These are phyloP conservation scores for Pyrochroa serraticornis DNA, from an alignment of 2,888 invertebrate species.

Conservation along the genomic window DNA sequence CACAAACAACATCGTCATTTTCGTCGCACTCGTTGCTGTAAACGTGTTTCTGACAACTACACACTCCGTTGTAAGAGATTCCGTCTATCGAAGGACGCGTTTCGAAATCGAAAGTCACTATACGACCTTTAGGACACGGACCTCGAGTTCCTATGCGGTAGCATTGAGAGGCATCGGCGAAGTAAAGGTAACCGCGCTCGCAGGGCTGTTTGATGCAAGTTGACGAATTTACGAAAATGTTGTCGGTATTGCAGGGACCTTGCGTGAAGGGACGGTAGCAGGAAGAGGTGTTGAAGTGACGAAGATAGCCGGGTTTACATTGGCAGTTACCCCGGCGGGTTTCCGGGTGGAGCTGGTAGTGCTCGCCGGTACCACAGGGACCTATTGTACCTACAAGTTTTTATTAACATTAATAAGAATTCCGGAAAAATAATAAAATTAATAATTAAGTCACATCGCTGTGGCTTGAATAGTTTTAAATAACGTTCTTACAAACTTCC, in stretches of 20 bases:
- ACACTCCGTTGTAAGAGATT: conserved; percentile 81
- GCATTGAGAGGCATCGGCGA: conserved; percentile 74
- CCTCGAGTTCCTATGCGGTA: conserved; percentile 79
- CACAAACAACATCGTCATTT: conserved; percentile 37
- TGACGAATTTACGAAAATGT: conserved; percentile 73
- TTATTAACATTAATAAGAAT: no score
- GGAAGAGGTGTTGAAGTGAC: conserved; percentile 65
- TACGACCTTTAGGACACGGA: conserved; percentile 74
- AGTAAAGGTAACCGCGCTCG: conserved; percentile 75
- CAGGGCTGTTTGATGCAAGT: conserved; percentile 76
- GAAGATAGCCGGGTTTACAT: conserved; percentile 73
- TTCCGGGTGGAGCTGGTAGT: conserved; percentile 64
- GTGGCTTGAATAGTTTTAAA: no score
- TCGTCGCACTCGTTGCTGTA: conserved; percentile 33
- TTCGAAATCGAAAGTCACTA: conserved; percentile 82
- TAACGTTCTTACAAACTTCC: no score
- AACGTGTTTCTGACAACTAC: conserved; percentile 65
- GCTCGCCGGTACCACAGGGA: conserved; percentile 77
- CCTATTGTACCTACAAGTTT: conserved; percentile 68
- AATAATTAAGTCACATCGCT: no score
- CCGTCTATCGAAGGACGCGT: conserved; percentile 80
- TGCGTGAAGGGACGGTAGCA: conserved; percentile 82
- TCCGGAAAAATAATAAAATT: no score
- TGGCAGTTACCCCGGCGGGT: conserved; percentile 65
- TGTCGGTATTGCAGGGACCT: conserved; percentile 74